Percentiles rank a stretch among this genome's conserved stretches.
phyloP scores from a whole-genome alignment of 2,888 invertebrate genomes.

The Malacosoma neustria region DNA sequence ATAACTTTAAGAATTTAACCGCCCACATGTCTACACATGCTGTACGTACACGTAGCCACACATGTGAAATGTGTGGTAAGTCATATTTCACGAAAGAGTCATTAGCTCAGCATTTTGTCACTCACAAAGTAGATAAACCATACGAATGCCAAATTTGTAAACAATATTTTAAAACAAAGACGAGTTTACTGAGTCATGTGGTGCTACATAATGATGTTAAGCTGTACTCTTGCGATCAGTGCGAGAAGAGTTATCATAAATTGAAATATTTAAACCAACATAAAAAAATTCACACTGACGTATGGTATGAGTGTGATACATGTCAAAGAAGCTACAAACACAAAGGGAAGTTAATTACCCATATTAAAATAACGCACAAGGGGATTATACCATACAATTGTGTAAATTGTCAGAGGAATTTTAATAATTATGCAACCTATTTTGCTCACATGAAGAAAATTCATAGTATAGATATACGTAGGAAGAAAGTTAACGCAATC shows the following conservation, averaged over 20 bases:
- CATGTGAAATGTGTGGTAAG: slow-evolving; percentile 51
- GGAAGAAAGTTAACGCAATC: slow-evolving; percentile 21
- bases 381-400: slow-evolving; percentile 82
- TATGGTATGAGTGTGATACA: slow-evolving; percentile 78
- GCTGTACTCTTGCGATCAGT: slow-evolving; percentile 39
- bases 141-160: slow-evolving; percentile 51
- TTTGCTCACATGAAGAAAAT: slow-evolving; percentile 86
- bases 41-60: slow-evolving; percentile 43
- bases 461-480: slow-evolving; percentile 68
- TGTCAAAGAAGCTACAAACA: slow-evolving; percentile 82
- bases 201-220: slow-evolving; percentile 33
- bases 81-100: slow-evolving; percentile 35
- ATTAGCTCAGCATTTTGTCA: slow-evolving; percentile 31
- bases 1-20: slow-evolving; percentile 35
- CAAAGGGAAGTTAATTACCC: slow-evolving; percentile 80
- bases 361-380: slow-evolving; percentile 79
- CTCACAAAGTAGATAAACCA: slow-evolving; percentile 40
- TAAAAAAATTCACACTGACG: slow-evolving; percentile 81
- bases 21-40: slow-evolving; percentile 76
- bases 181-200: slow-evolving; percentile 31
- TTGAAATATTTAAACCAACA: slow-evolving; percentile 72
- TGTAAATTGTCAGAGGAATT: slow-evolving; percentile 76
- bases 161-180: slow-evolving; percentile 31
- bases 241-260: slow-evolving; percentile 34
- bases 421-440: slow-evolving; percentile 86